Conservation (phyloP, 2,797 vertebrate species). For the Harpagifer antarcticus region DNA sequence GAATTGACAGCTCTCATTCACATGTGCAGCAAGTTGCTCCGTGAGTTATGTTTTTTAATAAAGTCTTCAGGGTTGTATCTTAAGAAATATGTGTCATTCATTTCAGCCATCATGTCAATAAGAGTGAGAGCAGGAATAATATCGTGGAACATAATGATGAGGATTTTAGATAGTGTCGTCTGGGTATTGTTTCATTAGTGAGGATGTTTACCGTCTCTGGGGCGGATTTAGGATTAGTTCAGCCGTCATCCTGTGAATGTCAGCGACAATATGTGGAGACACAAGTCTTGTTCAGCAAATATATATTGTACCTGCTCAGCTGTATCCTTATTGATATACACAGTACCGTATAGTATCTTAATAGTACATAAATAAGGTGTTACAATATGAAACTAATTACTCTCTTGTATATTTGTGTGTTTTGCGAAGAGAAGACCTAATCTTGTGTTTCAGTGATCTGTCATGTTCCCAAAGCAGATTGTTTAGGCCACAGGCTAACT, state of each 20-base stretch:
- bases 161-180: slow-evolving; percentile 30
- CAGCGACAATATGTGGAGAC: slow-evolving; percentile 5
- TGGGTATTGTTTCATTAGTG: slow-evolving; percentile 61
- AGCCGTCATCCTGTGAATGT: slow-evolving; percentile 42
- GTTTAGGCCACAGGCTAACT: slow-evolving; percentile 20
- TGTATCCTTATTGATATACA: slow-evolving; percentile 11
- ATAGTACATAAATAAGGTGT: slow-evolving; percentile 37
- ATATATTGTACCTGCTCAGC: neutral
- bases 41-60: slow-evolving; percentile 33
- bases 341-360: slow-evolving; percentile 6
- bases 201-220: slow-evolving; percentile 42
- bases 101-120: slow-evolving; percentile 8
- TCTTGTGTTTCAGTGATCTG: slow-evolving; percentile 37
- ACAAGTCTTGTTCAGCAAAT: neutral
- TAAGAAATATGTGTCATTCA: slow-evolving; percentile 14
- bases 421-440: slow-evolving; percentile 28
- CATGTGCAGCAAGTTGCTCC: neutral
- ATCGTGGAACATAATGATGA: slow-evolving; percentile 18
- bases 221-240: slow-evolving; percentile 51
- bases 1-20: neutral
- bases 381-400: slow-evolving; percentile 2
- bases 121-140: slow-evolving; percentile 32
- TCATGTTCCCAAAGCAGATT: slow-evolving; percentile 37
- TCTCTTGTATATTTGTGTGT: slow-evolving; percentile 37
- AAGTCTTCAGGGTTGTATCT: neutral